Evolutionary conservation across 2,888 invertebrate genomes (phyloP), one percentile per base, ranked within the genome.

Genomic region (Callyntrura guangdongensis): DNA sequence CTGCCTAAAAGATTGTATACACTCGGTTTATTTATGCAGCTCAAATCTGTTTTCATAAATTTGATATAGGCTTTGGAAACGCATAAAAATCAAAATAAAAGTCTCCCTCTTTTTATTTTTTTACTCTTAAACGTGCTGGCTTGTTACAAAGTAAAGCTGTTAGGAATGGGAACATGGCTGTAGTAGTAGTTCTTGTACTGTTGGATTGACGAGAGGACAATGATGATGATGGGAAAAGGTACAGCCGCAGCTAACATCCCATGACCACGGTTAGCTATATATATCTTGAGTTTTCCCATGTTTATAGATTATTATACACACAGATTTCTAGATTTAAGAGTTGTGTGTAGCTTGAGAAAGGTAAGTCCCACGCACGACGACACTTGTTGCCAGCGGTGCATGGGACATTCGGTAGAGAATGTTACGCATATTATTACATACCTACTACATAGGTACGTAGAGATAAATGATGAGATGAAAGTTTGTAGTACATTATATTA

Each of bases 261-360:
- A 87, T 87, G 86, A 87, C 86, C 86, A 87, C 67, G 20, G 86
- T 77, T 47, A 87, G 74, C 56, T 59, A 53, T 85, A 49, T 85
- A 27, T 69, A 83, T 47, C 83, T 83, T 69, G 72, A 72, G 84
- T 72, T 86, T 79, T 77, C 74, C 59, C 69, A 69, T 74, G 1
- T 22, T 17, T 14, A 36, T 36, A 25, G n/a, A n/a, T n/a, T n/a
- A n/a, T n/a, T n/a, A 20, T 67, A 14, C 67, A 36, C 69, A 14
- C 45, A 56, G 56, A 9, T 17, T 61, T 17, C n/a, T n/a, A n/a
- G n/a, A n/a, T n/a, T n/a, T n/a, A n/a, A n/a, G n/a, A n/a, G 61
- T n/a, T 8, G 53, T 47, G 47, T 47, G 47, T 47, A 25, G 9
- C 67, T 87, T 87, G 86, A 56, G 86, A 79, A 87, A 87, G 86